Conservation (phyloP, 2,797 vertebrate species). For the Sebastes variabilis region DNA sequence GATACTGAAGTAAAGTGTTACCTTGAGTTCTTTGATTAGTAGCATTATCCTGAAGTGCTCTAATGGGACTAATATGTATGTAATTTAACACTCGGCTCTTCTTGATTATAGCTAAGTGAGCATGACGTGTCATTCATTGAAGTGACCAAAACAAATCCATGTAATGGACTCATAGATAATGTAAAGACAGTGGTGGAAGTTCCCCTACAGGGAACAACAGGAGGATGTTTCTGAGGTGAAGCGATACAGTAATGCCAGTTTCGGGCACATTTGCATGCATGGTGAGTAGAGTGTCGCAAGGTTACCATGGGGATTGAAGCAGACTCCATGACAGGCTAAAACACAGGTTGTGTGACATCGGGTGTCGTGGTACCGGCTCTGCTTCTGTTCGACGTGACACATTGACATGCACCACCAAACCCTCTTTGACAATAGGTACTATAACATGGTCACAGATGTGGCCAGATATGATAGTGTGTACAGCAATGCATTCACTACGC, state of each 20-base stretch:
- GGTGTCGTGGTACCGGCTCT: neutral
- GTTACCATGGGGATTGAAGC: neutral
- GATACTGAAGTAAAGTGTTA: neutral
- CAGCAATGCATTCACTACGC: neutral
- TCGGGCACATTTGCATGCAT: neutral
- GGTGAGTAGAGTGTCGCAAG: neutral
- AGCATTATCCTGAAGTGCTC: neutral
- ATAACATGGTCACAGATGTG: no score
- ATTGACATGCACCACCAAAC: neutral
- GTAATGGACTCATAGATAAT: neutral
- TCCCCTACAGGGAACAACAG: neutral
- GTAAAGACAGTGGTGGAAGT: neutral
- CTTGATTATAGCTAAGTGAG: neutral
- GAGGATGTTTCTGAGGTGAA: neutral
- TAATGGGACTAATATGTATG: neutral
- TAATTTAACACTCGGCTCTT: neutral
- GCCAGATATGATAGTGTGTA: no score
- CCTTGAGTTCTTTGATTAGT: neutral
- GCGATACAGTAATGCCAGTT: neutral
- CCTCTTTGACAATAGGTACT: neutral
- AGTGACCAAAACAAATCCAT: neutral
- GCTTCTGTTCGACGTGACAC: conserved; percentile 16
- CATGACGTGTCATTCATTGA: neutral
- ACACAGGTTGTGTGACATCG: neutral
- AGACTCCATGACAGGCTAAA: neutral